Conservation (phyloP, 2,888 invertebrate genomes). For the Papilio elwesi region DNA sequence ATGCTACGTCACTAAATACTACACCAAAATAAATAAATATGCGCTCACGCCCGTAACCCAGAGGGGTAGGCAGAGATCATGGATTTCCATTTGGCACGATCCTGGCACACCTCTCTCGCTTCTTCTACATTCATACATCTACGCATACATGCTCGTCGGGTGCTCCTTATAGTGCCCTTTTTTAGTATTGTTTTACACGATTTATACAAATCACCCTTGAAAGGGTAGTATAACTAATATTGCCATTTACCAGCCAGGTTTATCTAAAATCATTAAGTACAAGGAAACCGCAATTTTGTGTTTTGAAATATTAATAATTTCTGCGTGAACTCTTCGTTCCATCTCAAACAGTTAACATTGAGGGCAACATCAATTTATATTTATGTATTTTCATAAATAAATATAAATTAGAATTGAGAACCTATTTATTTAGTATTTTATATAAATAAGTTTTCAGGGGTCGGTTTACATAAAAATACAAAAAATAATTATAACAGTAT, state of each 20-base stretch:
- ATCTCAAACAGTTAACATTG: conserved; percentile 1
- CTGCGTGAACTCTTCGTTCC: neutral
- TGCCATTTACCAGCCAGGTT: neutral
- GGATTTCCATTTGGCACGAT: no score
- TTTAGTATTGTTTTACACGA: neutral
- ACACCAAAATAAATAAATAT: no score
- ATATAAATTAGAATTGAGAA: no score
- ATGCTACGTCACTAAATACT: neutral
- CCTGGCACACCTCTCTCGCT: no score
- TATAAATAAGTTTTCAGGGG: neutral
- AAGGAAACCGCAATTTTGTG: neutral
- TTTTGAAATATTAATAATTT: conserved; percentile 12
- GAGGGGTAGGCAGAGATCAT: no score
- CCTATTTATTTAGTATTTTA: no score
- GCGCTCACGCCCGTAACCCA: no score
- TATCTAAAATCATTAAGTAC: neutral
- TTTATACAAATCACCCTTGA: neutral
- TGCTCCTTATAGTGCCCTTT: no score
- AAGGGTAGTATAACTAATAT: no score
- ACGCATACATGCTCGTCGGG: no score
- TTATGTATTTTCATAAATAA: neutral
- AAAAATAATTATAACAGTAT: no score
- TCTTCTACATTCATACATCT: no score
- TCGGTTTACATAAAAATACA: neutral
- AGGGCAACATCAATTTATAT: neutral